Percentiles rank a stretch among this genome's conserved stretches.
Conservation (phyloP, 2,113 vertebrate species). For the Cyprinodon brontotheroides region DNA sequence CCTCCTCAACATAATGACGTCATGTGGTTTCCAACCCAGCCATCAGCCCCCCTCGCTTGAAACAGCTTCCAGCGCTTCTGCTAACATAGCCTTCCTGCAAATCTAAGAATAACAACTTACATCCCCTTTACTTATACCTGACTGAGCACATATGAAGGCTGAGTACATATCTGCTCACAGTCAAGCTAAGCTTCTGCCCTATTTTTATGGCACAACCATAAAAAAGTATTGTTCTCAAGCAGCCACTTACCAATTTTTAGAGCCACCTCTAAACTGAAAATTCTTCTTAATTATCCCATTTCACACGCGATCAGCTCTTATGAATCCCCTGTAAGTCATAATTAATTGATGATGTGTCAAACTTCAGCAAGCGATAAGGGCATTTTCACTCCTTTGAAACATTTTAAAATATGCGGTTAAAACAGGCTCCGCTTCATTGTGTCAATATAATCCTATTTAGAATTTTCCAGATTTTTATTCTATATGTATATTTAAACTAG, state of each 20-base stretch:
- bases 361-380: constrained; percentile 21
- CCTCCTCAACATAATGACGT: no score
- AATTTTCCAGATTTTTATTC: not conserved
- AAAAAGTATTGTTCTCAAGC: constrained; percentile 60
- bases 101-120: constrained; percentile 21
- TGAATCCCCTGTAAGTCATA: constrained; percentile 51
- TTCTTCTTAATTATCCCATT: constrained; percentile 67
- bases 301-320: constrained; percentile 64
- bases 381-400: not conserved
- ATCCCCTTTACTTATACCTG: constrained; percentile 5
- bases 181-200: constrained; percentile 28
- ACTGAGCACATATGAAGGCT: not conserved
- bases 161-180: constrained; percentile 39
- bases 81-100: not conserved
- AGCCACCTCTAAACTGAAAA: constrained; percentile 45
- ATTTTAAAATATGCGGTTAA: not conserved
- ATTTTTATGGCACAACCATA: constrained; percentile 60
- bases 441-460: not conserved
- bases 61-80: no score
- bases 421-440: not conserved
- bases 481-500: not conserved
- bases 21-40: no score
- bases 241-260: constrained; percentile 56
- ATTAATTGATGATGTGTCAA: constrained; percentile 55
- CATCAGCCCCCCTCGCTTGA: no score